Evolutionary conservation across 1,140 invertebrate genomes (phyloP), one percentile per base, ranked within the genome.

Genomic region (Hydropsyche tenuis): DNA sequence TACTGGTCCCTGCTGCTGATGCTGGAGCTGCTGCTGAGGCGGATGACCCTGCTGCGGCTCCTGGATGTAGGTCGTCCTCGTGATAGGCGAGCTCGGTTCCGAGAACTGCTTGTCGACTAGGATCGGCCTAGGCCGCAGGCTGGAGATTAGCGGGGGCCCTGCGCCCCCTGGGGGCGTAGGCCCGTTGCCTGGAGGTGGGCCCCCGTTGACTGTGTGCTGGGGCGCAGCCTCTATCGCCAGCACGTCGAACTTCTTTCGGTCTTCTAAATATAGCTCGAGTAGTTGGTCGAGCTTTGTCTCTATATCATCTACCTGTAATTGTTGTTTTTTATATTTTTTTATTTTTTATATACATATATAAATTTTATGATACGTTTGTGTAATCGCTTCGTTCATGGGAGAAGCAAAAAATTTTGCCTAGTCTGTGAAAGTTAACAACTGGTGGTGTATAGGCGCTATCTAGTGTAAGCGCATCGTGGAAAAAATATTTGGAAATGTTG

Each of bases 231-330:
- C 79, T 69, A 76, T 79, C 45, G 76, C 79, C 72, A 83, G 76
- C 75, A 81, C 80, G 62, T 81, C 82, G 14, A 90, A 82, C 77
- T 87, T 85, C 82, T 92, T 90, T 79, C 95, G 87, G 84, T 97
- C 95, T 83, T 96, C 94, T 87, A 95, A 89, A 82, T 96, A 96
- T 85, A 97, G 88, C 81, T 97, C 95, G 81, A 97, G 90, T 79
- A 98, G 88, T 83, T 96, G 90, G 85, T 97, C 95, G 80, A 98
- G 86, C 87, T 97, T 97, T 80, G 89, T 89, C 86, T 97, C 95
- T 83, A 96, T 95, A 82, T 96, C 94, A 81, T 96, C 95, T 79
- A 96, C 93, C 94, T 96, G 82, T 62, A 85, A 56, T 27, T 1
- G 56, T 23, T 37, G 30, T 37, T 37, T 37, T 37, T 37, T 37